These are phyloP conservation scores for Pavo muticus DNA, from an alignment of 2,113 vertebrate genomes.

Conservation along the genomic window DNA sequence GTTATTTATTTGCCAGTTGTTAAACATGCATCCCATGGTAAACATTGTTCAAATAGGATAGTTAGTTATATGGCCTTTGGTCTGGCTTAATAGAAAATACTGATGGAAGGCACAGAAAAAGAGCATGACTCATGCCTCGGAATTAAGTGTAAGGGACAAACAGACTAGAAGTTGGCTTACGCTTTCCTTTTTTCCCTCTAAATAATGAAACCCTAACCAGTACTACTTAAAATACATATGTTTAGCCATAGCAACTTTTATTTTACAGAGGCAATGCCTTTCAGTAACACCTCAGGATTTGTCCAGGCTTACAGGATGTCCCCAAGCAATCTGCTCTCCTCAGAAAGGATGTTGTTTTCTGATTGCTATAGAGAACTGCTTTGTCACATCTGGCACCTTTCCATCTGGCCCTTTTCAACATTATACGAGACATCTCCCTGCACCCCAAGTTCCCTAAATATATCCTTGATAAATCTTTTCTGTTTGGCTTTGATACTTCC, in stretches of 20 bases:
- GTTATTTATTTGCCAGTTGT: not conserved
- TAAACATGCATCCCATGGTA: not conserved
- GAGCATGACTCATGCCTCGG: not conserved
- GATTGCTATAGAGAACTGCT: not conserved
- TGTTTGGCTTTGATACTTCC: not conserved
- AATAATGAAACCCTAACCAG: not conserved
- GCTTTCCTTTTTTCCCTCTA: not conserved
- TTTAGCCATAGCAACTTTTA: not conserved
- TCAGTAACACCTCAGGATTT: not conserved
- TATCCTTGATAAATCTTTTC: not conserved
- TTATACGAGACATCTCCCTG: not conserved
- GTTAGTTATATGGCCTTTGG: not conserved
- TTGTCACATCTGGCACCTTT: not conserved
- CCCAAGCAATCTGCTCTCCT: not conserved
- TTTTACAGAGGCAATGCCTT: not conserved
- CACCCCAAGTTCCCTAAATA: not conserved
- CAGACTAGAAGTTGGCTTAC: not conserved
- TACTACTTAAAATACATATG: not conserved
- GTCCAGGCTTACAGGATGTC: not conserved
- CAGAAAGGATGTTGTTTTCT: not conserved
- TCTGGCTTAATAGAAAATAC: rapidly evolving
- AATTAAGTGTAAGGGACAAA: not conserved
- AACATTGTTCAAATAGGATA: not conserved
- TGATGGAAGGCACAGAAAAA: not conserved
- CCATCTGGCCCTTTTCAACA: not conserved